Evolutionary conservation across 2,797 vertebrate species (phyloP).

Genomic region (Huso huso): DNA sequence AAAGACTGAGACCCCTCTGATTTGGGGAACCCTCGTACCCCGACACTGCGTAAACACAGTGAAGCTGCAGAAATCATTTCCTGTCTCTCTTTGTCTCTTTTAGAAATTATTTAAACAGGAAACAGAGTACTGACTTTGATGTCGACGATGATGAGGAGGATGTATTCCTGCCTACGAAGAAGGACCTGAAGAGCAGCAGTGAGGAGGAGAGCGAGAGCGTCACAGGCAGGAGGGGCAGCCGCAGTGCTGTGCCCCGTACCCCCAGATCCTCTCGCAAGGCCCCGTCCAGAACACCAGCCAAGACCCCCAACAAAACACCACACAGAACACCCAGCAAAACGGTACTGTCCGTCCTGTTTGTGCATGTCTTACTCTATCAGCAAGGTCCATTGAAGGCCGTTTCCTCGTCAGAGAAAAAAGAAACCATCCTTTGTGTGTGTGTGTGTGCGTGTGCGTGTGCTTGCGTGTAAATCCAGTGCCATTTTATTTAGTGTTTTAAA

Average conservation of each 20-base stretch:
- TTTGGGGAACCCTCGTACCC: too few relatives aligned
- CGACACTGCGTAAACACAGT: too few relatives aligned
- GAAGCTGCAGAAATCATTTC: too few relatives aligned
- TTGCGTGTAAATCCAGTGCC: too few relatives aligned
- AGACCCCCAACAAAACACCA: conserved; percentile 42
- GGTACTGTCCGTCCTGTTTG: conserved; percentile 40
- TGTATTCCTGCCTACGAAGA: conserved; percentile 46
- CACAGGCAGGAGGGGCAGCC: conserved; percentile 25
- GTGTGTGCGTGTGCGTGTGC: not conserved
- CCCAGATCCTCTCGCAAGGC: conserved; percentile 42
- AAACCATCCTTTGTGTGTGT: not conserved
- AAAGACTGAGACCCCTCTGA: too few relatives aligned
- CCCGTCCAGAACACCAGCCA: conserved; percentile 31
- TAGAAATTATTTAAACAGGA: conserved; percentile 39
- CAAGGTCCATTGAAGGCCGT: too few relatives aligned
- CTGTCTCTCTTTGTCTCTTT: conserved; percentile 15
- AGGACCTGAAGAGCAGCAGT: conserved; percentile 53
- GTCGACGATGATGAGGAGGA: conserved; percentile 39
- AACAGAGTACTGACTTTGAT: conserved; percentile 36
- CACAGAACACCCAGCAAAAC: conserved; percentile 57
- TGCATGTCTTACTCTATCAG: too few relatives aligned
- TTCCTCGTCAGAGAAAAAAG: too few relatives aligned
- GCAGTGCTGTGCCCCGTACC: conserved; percentile 26
- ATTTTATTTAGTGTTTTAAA: too few relatives aligned
- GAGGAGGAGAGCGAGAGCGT: conserved; percentile 44